phyloP scores from a whole-genome alignment of 92 coral and sea anemone species.

The Meandrina meandrites region DNA sequence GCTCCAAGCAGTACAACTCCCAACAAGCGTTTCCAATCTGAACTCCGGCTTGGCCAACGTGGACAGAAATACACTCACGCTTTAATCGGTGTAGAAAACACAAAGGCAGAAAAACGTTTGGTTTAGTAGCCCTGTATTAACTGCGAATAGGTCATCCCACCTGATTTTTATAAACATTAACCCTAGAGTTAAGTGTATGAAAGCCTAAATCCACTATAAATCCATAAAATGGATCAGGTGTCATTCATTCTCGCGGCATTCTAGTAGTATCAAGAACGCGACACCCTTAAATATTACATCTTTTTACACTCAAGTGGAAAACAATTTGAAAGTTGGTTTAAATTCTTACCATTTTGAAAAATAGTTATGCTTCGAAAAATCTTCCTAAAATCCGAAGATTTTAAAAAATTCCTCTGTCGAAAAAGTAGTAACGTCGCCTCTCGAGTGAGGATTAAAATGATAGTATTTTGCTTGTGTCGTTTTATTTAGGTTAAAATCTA shows the following conservation, averaged over 20 bases:
- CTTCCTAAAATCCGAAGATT: background rate
- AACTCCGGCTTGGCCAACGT: conserved; percentile 95
- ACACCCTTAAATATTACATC: background rate
- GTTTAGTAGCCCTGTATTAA: background rate
- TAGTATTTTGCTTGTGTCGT: background rate
- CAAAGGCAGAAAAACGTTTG: background rate
- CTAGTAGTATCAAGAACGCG: background rate
- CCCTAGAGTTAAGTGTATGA: background rate
- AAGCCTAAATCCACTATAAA: background rate
- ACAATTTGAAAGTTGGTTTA: background rate
- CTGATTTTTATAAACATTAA: background rate
- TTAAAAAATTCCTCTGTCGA: conserved; percentile 13
- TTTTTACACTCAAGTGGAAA: background rate
- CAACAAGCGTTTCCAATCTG: conserved; percentile 96
- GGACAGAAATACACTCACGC: conserved; percentile 95
- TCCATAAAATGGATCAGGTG: background rate
- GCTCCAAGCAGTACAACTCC: conserved; percentile 98
- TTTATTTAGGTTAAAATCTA: conserved; percentile 9
- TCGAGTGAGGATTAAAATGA: conserved; percentile 19
- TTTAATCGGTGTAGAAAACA: background rate
- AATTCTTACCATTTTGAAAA: conserved; percentile 12
- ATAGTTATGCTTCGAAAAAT: background rate
- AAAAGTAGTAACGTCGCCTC: conserved; percentile 27
- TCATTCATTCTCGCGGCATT: background rate
- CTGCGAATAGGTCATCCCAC: background rate